phyloP scores from a whole-genome alignment of 2,113 vertebrate species.

The Archocentrus centrarchus region DNA sequence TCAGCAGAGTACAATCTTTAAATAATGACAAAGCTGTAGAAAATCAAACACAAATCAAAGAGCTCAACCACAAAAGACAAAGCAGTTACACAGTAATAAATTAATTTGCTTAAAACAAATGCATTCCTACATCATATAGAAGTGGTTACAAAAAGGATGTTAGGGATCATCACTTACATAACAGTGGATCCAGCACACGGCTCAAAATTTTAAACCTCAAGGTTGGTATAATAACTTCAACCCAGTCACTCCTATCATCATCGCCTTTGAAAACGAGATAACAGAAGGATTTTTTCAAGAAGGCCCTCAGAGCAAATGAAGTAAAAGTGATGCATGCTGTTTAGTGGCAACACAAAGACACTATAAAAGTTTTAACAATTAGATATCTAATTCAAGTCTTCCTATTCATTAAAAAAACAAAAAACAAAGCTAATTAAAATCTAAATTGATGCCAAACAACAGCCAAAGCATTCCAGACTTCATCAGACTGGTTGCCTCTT shows the following conservation, averaged over 20 bases:
- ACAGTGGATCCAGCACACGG: neutral
- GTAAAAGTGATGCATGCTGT: neutral
- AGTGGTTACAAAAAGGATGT: neutral
- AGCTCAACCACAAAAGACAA: neutral
- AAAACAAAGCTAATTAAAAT: neutral
- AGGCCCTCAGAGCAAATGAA: neutral
- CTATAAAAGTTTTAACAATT: fast-evolving
- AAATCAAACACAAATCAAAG: neutral
- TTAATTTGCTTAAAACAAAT: neutral
- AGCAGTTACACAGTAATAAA: neutral
- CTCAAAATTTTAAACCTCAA: neutral
- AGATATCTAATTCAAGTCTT: neutral
- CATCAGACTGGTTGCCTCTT: neutral
- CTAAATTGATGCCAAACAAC: neutral
- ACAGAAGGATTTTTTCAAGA: neutral
- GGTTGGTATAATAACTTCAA: neutral
- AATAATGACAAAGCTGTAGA: neutral
- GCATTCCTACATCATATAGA: neutral
- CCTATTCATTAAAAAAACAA: neutral
- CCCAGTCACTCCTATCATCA: neutral
- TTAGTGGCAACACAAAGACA: neutral
- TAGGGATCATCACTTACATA: neutral
- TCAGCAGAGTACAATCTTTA: neutral
- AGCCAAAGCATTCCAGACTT: neutral
- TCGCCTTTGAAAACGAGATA: neutral